Evolutionary conservation across 2,797 vertebrate species (phyloP).

Genomic region (Muscicapa striata): DNA sequence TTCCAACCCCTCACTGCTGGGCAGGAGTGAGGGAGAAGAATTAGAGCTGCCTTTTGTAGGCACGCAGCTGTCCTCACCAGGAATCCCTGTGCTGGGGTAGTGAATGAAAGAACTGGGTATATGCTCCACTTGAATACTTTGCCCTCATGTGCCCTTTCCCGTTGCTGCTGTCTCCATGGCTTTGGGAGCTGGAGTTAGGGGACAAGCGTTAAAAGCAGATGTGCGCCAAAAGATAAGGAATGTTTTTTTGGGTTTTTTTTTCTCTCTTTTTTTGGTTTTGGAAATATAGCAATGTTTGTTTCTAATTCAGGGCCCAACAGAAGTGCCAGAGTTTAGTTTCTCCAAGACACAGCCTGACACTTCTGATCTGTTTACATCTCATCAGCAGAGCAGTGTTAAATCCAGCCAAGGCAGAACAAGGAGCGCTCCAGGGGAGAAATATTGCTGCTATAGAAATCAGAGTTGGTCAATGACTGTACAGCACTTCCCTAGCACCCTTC

Average conservation of each 20-base stretch:
- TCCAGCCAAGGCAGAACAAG: background rate
- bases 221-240: background rate
- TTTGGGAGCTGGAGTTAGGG: background rate
- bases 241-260: background rate
- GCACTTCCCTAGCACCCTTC: background rate
- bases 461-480: background rate
- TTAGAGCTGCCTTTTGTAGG: background rate
- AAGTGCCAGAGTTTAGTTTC: background rate
- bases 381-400: background rate
- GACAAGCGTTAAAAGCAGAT: background rate
- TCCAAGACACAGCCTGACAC: background rate
- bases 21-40: background rate
- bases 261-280: background rate
- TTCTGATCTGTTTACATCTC: constrained; percentile 8
- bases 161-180: background rate
- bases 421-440: background rate
- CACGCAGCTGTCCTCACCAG: background rate
- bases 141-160: background rate
- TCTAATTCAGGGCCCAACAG: background rate
- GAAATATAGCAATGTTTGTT: background rate
- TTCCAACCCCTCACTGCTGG: background rate
- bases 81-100: background rate
- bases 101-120: background rate
- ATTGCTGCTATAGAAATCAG: background rate
- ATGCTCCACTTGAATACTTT: background rate